Conservation (phyloP, 2,888 invertebrate genomes). For the Laothoe populi region DNA sequence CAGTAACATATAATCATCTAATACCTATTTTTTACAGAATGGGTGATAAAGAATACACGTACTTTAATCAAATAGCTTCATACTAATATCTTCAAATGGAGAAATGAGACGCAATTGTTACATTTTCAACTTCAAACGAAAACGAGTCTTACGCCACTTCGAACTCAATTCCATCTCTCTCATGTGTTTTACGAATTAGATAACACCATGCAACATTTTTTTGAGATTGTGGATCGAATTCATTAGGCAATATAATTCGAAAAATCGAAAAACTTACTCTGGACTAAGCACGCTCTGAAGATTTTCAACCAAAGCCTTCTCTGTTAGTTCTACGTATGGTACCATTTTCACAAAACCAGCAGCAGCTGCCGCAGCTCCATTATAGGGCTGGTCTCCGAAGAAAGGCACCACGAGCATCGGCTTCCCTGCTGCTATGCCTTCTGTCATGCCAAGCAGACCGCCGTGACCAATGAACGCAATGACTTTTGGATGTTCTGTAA, state of each 20-base stretch:
- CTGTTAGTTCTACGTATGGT: slow-evolving; percentile 76
- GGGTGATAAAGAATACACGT: too few species aligned
- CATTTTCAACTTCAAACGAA: too few species aligned
- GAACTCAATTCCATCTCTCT: too few species aligned
- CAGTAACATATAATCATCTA: too few species aligned
- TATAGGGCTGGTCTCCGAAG: slow-evolving; percentile 86
- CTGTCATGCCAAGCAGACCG: slow-evolving; percentile 86
- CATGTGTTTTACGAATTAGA: not conserved
- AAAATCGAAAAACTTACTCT: slow-evolving; percentile 69
- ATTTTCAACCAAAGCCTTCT: slow-evolving; percentile 77
- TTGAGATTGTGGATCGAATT: not conserved
- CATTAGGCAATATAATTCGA: not conserved
- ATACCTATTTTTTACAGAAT: too few species aligned
- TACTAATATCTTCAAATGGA: too few species aligned
- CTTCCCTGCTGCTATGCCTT: slow-evolving; percentile 85
- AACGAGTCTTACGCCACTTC: too few species aligned
- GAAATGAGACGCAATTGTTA: too few species aligned
- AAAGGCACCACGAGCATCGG: slow-evolving; percentile 86
- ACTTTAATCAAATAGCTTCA: too few species aligned
- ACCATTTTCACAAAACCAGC: slow-evolving; percentile 81
- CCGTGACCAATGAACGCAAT: slow-evolving; percentile 86
- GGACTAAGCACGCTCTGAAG: slow-evolving; percentile 79
- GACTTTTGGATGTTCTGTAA: slow-evolving; percentile 85
- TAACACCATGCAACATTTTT: too few species aligned
- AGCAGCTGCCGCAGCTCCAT: slow-evolving; percentile 79